Evolutionary conservation across 2,888 invertebrate genomes (phyloP), one percentile per base, ranked within the genome.

Genomic region (Perizoma flavofasciatum): DNA sequence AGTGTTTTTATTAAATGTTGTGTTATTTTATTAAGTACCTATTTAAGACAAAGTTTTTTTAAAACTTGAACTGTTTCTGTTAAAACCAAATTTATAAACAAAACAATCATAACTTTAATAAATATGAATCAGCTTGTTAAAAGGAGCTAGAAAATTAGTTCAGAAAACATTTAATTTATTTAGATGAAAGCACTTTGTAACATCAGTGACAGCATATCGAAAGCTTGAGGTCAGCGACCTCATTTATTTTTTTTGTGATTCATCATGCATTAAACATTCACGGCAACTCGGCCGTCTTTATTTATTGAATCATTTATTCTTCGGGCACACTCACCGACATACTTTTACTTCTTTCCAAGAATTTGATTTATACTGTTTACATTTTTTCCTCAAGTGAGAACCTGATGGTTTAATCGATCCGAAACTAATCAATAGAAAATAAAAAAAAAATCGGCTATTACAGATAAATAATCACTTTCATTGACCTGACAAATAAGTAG

Each of bases 191-290:
- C 66, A 64, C 61, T 57, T 52, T 61, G 52, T 64, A 55, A 65
- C 63, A 63, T 66, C 59, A 64, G 65, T 66, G 66, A 67, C 69
- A 66, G 66, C 69, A 65, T 63, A 69, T 59, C 69, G 66, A 70
- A 70, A 70, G 65, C 66, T 61, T 41, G 57, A 69, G 75, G 73
- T 72, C 74, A 56, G 55, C 54, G 74, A 76, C 79, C 79, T 72
- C 67, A 67, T 69, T 68, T 72, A 57, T 66, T 72, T 74, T 72
- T 67, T 64, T 55, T 59, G 66, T 79, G 79, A 80, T 68, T 80
- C 81, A 79, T 77, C 69, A 61, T 63, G 64, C 68, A 70, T 71
- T 69, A 65, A 57, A 71, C 45, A 71, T 72, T 68, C 69, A 59
- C 63, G 53, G 62, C 60, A 63, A 52, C 70, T 68, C 64, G 59